Evolutionary conservation across 53 echinoderm and acorn worm genomes (phyloP), one percentile per base, ranked within the genome.

Genomic region (Echinometra lucunter): DNA sequence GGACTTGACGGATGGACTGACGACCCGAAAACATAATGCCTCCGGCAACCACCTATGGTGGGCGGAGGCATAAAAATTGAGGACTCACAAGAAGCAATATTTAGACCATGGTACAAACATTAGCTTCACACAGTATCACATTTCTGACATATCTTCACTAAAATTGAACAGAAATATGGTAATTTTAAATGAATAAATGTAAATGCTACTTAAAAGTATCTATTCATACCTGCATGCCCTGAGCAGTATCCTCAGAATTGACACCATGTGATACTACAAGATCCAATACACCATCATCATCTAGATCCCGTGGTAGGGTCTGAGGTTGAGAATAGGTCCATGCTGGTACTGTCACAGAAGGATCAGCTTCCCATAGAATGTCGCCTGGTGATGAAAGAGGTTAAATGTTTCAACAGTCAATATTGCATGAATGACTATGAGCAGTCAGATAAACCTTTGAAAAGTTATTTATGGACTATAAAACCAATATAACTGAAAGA

Each of bases 301-400:
- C 92, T 66, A 97, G 91, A 80, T 97, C 97, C 13, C 23, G 32
- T 9, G 97, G 96, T 25, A 97, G 94, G 66, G 91, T 94, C 92
- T 97, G 97, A 34, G 96, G 96, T 56, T 97, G 97, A 91, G 95
- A 97, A 92, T 91, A 96, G 94, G 96, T 95, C 95, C 95, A 96
- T 23, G 53, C 25, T 21, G 67, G 45, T 10, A 95, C 58, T 17
- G 96, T 95, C 27, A 96, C 92, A 3, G 45, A 45, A 25, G 94
- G 94, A 45, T 97, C 96, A 17, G 94, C 94, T 18, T 91, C 74
- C 97, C 97, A 97, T 16, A 97, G 92, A 16, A 92, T 67, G 23
- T 17, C 55, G 47, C 97, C 97, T 97, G 67, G n/a, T n/a, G n/a
- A n/a, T n/a, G n/a, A n/a, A n/a, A n/a, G n/a, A n/a, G n/a, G n/a